Percentiles rank a stretch among this genome's conserved stretches.
Conservation (phyloP, 2,113 vertebrate species). For the Nipponia nippon region DNA sequence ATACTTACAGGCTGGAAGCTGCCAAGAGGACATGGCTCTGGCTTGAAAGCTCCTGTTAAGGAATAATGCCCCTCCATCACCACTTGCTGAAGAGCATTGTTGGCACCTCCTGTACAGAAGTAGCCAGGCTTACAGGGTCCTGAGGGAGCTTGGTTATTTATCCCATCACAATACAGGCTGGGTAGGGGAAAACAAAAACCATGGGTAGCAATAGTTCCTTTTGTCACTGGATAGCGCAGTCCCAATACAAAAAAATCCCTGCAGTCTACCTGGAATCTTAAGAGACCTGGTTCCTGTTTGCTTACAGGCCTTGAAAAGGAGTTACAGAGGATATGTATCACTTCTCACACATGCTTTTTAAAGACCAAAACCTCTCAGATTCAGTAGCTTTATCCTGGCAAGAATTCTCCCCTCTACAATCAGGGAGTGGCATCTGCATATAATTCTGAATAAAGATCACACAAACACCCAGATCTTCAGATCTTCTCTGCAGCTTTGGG, state of each 20-base stretch:
- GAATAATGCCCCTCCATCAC: slow-evolving; percentile 78
- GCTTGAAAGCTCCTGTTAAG: slow-evolving; percentile 70
- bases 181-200: not conserved
- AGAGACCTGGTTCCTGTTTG: not conserved
- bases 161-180: slow-evolving; percentile 79
- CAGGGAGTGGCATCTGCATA: too few species aligned
- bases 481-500: not conserved
- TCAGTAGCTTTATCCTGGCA: not conserved
- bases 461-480: not conserved
- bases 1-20: slow-evolving; percentile 83
- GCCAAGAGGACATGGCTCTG: slow-evolving; percentile 78
- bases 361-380: not conserved
- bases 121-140: slow-evolving; percentile 82
- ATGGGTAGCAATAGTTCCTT: not conserved
- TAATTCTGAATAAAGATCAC: not conserved
- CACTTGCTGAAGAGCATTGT: slow-evolving; percentile 74
- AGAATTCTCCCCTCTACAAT: not conserved
- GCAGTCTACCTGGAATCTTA: not conserved
- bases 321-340: not conserved
- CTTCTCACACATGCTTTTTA: not conserved
- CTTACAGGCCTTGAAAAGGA: not conserved
- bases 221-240: not conserved
- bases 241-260: not conserved
- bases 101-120: slow-evolving; percentile 81
- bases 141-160: slow-evolving; percentile 72